Evolutionary conservation across 2,888 invertebrate species (phyloP).

Genomic region (Argyra leucocephala): DNA sequence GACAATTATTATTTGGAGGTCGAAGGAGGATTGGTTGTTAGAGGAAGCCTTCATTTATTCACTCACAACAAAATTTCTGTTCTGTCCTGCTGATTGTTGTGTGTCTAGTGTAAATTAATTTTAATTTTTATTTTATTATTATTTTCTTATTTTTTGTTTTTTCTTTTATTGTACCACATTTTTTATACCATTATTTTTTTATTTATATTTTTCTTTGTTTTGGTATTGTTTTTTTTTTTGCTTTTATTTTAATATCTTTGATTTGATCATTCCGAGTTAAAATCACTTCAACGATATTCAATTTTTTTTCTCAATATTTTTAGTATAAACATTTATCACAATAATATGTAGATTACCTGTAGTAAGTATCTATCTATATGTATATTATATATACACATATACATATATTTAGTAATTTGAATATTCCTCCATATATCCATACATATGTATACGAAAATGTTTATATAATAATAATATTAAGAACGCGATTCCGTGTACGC

Average conservation of each 20-base stretch:
- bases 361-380: too few relatives aligned
- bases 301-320: too few relatives aligned
- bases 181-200: neutral
- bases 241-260: neutral
- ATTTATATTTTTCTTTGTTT: neutral
- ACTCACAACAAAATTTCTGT: too few relatives aligned
- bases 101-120: conserved; percentile 3
- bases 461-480: neutral
- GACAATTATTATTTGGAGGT: too few relatives aligned
- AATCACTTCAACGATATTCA: neutral
- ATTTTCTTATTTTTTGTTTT: neutral
- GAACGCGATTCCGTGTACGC: neutral
- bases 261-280: conserved; percentile 3
- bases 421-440: neutral
- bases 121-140: too few relatives aligned
- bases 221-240: neutral
- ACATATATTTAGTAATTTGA: too few relatives aligned
- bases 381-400: neutral
- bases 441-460: too few relatives aligned
- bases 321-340: too few relatives aligned
- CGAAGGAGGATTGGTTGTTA: neutral
- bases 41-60: neutral
- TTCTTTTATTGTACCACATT: neutral
- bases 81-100: neutral
- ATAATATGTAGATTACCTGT: too few relatives aligned